phyloP scores from a whole-genome alignment of 2,888 invertebrate species.

The Hemicrepidius hirtus region DNA sequence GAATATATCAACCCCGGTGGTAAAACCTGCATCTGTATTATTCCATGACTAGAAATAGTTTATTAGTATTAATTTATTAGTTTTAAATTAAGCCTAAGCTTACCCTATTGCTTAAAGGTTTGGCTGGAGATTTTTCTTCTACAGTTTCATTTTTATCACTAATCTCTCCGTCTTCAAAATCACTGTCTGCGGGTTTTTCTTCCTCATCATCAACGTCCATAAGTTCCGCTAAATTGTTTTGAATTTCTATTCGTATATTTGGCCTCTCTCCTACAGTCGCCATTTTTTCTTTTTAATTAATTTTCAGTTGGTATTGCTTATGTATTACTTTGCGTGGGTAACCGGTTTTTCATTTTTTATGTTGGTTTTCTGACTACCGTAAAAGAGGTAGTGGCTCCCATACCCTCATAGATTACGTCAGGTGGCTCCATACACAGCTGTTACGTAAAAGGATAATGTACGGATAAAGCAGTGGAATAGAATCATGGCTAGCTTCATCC shows the following conservation, averaged over 20 bases:
- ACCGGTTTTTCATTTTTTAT: not conserved
- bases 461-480: too few relatives aligned
- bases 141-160: constrained; percentile 63
- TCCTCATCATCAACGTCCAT: constrained; percentile 72
- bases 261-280: constrained; percentile 62
- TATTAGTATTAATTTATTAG: not conserved
- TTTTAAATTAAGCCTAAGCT: not conserved
- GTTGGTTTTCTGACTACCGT: not conserved
- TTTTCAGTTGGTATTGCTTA: not conserved
- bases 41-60: constrained; percentile 60
- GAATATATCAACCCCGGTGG: constrained; percentile 73
- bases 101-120: constrained; percentile 24
- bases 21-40: constrained; percentile 70
- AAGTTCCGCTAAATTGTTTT: constrained; percentile 70
- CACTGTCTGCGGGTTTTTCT: constrained; percentile 57
- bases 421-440: too few relatives aligned
- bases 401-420: too few relatives aligned
- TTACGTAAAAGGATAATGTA: too few relatives aligned
- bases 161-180: constrained; percentile 71
- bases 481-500: too few relatives aligned
- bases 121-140: constrained; percentile 8
- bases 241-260: constrained; percentile 72
- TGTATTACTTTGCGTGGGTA: not conserved
- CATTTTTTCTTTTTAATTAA: constrained; percentile 42
- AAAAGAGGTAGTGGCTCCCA: not conserved